phyloP scores from a whole-genome alignment of 2,888 invertebrate species.

The Tortrix viridana region DNA sequence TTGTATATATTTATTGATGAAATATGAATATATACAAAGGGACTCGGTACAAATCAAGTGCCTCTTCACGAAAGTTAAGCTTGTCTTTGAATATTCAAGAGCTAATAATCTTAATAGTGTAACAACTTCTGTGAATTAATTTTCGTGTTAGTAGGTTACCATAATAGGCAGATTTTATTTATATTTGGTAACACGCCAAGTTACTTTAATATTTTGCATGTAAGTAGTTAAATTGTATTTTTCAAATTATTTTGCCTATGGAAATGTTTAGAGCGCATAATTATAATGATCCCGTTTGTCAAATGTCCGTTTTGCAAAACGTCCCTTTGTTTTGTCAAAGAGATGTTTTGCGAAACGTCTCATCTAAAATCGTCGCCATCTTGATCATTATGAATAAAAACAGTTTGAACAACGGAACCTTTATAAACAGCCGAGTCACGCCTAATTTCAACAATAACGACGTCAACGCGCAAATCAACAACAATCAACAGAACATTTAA shows the following conservation, averaged over 20 bases:
- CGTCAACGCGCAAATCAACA: slow-evolving; percentile 24
- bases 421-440: slow-evolving; percentile 1
- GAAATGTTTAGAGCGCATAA: too few species aligned
- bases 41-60: neutral
- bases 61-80: neutral
- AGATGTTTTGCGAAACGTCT: too few species aligned
- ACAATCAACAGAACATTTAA: slow-evolving; percentile 34
- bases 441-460: slow-evolving; percentile 10
- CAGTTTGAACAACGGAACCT: neutral
- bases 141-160: slow-evolving; percentile 6
- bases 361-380: neutral
- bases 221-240: too few species aligned
- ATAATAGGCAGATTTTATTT: slow-evolving; percentile 1
- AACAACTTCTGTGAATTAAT: slow-evolving; percentile 5
- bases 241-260: too few species aligned
- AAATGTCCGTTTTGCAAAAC: too few species aligned
- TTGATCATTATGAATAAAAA: neutral
- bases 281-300: too few species aligned
- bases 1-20: too few species aligned
- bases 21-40: neutral
- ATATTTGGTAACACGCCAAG: neutral
- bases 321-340: too few species aligned
- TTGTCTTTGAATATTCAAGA: slow-evolving; percentile 19
- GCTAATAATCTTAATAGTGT: slow-evolving; percentile 11
- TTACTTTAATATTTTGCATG: too few species aligned